These are phyloP conservation scores for Spinus pinus DNA, from an alignment of 2,797 vertebrate genomes.

Conservation along the genomic window DNA sequence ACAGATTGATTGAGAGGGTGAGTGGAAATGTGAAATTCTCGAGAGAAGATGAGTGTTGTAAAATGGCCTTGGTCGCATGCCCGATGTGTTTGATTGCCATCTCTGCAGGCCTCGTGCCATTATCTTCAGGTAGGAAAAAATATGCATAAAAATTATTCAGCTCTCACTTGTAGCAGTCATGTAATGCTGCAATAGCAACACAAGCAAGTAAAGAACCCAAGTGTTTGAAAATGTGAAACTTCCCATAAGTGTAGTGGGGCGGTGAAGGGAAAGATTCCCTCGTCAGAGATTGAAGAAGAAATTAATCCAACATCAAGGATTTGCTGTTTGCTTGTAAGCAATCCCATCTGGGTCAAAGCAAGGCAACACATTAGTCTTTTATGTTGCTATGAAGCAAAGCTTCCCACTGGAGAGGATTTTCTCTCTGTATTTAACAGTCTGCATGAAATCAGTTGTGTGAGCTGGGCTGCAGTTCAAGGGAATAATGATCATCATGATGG, in stretches of 20 bases:
- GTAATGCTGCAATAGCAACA: neutral
- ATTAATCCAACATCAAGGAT: neutral
- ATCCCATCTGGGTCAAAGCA: neutral
- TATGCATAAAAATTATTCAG: neutral
- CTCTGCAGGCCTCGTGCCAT: neutral
- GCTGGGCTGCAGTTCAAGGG: neutral
- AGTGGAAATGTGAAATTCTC: slow-evolving; percentile 33
- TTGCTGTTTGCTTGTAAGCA: neutral
- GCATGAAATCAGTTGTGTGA: neutral
- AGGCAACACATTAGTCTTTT: neutral
- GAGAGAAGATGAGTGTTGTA: slow-evolving; percentile 12
- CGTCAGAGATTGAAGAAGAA: neutral
- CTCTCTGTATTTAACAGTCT: neutral
- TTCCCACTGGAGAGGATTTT: neutral
- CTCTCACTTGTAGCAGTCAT: neutral
- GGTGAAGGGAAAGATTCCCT: neutral
- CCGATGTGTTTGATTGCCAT: neutral
- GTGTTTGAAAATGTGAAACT: neutral
- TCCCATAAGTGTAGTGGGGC: rapidly evolving
- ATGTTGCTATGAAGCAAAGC: neutral
- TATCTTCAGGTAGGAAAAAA: neutral
- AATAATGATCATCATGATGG: neutral
- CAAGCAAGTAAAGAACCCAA: neutral
- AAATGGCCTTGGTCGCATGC: neutral
- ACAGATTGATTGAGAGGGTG: slow-evolving; percentile 61